Evolutionary conservation across 2,888 invertebrate species (phyloP).

Genomic region (Sminthurinus aureus): DNA sequence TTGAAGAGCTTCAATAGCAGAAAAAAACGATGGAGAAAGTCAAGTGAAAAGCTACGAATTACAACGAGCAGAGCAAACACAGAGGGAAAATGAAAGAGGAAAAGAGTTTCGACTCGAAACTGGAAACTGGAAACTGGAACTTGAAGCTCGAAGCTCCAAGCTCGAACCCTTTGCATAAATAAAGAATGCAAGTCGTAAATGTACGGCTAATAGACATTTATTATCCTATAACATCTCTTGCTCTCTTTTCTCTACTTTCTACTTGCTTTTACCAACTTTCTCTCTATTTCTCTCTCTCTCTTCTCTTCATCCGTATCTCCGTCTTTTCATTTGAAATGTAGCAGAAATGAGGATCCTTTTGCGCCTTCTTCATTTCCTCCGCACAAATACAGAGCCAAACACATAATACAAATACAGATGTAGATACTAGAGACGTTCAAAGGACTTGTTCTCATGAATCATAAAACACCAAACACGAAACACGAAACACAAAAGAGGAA

Average conservation of each 20-base stretch:
- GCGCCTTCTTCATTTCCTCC: too few species aligned
- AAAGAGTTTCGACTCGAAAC: neutral
- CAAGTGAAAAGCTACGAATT: too few species aligned
- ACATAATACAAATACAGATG: too few species aligned
- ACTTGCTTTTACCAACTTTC: neutral
- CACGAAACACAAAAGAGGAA: too few species aligned
- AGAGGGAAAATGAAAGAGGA: neutral
- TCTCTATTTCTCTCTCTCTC: neutral
- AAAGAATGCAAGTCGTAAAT: constrained; percentile 31
- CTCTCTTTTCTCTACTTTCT: neutral
- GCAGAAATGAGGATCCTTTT: neutral
- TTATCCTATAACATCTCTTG: constrained; percentile 27
- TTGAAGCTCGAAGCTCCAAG: too few species aligned
- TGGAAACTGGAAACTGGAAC: too few species aligned
- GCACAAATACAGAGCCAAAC: too few species aligned
- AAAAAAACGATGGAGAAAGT: too few species aligned
- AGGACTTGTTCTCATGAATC: too few species aligned
- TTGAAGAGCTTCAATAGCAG: too few species aligned
- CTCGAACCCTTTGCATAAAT: constrained; percentile 29
- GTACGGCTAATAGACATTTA: constrained; percentile 38
- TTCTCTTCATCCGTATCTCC: neutral
- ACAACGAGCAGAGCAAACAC: neutral
- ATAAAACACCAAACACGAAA: too few species aligned
- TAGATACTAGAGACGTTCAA: too few species aligned
- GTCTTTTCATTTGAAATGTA: neutral